Conservation (phyloP, 1,140 invertebrate genomes). For the Bombyx mori region DNA sequence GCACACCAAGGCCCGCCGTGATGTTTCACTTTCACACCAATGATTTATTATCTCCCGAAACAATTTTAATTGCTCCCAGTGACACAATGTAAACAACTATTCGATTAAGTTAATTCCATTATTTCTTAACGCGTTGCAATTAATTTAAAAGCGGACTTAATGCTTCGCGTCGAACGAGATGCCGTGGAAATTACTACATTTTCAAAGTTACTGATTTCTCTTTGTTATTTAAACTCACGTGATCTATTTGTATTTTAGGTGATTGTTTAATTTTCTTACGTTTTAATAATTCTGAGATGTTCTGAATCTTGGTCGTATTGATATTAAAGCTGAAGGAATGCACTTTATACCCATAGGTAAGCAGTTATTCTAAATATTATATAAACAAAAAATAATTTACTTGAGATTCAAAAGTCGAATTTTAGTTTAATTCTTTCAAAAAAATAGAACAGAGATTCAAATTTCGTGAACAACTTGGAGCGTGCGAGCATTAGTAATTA, state of each 20-base stretch:
- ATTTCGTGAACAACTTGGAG: conserved; percentile 52
- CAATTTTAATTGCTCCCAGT: conserved; percentile 69
- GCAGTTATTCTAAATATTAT: no score
- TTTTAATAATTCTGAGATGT: no score
- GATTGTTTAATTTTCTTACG: background rate
- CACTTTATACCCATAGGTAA: no score
- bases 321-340: background rate
- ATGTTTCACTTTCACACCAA: conserved; percentile 67
- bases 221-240: conserved; percentile 3
- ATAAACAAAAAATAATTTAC: no score
- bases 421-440: background rate
- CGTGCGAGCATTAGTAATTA: conserved; percentile 58
- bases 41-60: conserved; percentile 66
- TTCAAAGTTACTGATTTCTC: background rate
- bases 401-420: background rate
- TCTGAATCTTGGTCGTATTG: background rate
- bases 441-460: conserved; percentile 12
- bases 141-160: conserved; percentile 53
- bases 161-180: conserved; percentile 15
- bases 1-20: conserved; percentile 42
- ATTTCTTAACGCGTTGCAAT: conserved; percentile 42
- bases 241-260: background rate
- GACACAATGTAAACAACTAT: conserved; percentile 70
- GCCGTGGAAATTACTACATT: background rate
- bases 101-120: conserved; percentile 69